A percentile compares a stretch with the other conserved stretches of the same genome.
phyloP scores from a whole-genome alignment of 2,113 vertebrate species.

The Passer montanus region DNA sequence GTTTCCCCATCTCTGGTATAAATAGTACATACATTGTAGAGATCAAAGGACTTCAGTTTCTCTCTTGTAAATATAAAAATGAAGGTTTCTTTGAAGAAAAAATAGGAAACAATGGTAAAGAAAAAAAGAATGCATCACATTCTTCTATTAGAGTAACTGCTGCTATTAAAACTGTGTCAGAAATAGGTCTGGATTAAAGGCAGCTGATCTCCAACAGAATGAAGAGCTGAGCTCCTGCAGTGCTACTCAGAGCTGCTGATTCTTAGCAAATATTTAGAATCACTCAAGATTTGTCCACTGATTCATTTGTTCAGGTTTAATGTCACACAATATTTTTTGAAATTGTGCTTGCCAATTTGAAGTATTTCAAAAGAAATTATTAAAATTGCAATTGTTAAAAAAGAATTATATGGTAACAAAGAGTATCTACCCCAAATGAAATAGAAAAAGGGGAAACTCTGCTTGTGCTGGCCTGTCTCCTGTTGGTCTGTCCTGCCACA shows the following conservation, averaged over 20 bases:
- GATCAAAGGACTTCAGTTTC: constrained; percentile 67
- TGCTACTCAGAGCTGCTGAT: not conserved
- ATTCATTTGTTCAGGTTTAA: not conserved
- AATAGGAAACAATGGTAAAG: constrained; percentile 11
- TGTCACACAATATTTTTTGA: not conserved
- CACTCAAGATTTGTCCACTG: not conserved
- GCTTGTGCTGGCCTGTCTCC: not conserved
- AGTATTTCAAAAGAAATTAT: not conserved
- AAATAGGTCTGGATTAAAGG: constrained; percentile 23
- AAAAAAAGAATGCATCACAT: not conserved
- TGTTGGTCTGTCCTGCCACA: not conserved
- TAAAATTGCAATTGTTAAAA: not conserved
- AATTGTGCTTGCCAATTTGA: not conserved
- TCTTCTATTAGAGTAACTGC: not conserved
- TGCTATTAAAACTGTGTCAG: constrained; percentile 32
- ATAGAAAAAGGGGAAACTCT: not conserved
- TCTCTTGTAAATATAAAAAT: constrained; percentile 41
- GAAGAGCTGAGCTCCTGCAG: not conserved
- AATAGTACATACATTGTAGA: constrained; percentile 43
- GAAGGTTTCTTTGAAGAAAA: constrained; percentile 43
- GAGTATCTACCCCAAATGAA: not conserved
- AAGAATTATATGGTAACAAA: not conserved
- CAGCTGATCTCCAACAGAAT: not conserved
- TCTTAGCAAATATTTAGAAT: not conserved
- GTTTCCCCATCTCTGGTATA: constrained; percentile 37